Conservation (phyloP, 1,140 invertebrate species). For the Scaptomyza graminum region DNA sequence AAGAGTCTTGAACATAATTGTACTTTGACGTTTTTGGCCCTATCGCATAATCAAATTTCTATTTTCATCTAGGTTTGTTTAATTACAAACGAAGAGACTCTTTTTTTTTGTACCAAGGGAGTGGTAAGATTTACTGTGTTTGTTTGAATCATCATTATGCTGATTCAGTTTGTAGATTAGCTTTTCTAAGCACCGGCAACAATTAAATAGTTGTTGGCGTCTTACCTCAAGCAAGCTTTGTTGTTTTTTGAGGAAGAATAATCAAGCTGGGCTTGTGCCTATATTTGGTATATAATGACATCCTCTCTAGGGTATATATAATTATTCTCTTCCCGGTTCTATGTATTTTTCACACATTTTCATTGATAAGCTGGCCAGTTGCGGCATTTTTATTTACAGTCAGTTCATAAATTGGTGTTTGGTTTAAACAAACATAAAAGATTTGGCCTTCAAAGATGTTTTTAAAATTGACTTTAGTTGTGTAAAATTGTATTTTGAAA, state of each 20-base stretch:
- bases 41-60: slow-evolving; percentile 68
- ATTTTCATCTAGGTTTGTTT: slow-evolving; percentile 41
- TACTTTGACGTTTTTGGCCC: slow-evolving; percentile 3
- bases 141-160: slow-evolving; percentile 63
- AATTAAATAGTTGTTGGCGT: not conserved
- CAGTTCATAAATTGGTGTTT: slow-evolving; percentile 31
- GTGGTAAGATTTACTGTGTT: slow-evolving; percentile 48
- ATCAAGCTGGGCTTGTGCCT: not conserved
- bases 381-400: slow-evolving; percentile 21
- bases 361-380: slow-evolving; percentile 43
- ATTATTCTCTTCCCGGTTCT: not conserved
- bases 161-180: slow-evolving; percentile 44
- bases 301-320: not conserved
- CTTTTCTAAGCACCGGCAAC: slow-evolving; percentile 20
- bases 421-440: slow-evolving; percentile 45
- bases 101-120: too few relatives aligned
- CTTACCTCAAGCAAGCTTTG: slow-evolving; percentile 56
- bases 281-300: not conserved
- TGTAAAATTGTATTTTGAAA: slow-evolving; percentile 40
- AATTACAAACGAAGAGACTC: slow-evolving; percentile 9
- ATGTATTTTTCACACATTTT: slow-evolving; percentile 27
- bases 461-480: slow-evolving; percentile 12
- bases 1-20: not conserved
- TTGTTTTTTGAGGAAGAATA: not conserved
- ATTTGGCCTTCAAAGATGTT: slow-evolving; percentile 12